These are phyloP conservation scores for Mycalesis mineus DNA, from an alignment of 2,888 invertebrate genomes.

Conservation along the genomic window DNA sequence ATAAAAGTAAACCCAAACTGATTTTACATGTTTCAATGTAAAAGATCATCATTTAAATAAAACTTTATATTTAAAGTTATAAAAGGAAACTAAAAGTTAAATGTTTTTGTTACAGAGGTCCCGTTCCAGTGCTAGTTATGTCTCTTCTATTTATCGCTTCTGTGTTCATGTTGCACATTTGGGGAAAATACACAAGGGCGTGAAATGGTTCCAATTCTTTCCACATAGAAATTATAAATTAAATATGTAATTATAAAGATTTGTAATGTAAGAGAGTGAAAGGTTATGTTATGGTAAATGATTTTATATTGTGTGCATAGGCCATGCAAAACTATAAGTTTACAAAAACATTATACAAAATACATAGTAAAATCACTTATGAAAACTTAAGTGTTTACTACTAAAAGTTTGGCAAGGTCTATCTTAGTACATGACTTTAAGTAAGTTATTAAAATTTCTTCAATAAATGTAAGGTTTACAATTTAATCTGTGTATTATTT, in stretches of 20 bases:
- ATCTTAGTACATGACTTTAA: slow-evolving; percentile 35
- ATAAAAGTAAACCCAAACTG: no score
- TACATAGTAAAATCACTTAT: background rate
- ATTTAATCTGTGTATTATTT: slow-evolving; percentile 18
- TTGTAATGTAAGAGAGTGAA: slow-evolving; percentile 26
- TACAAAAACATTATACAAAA: no score
- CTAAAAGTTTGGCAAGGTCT: background rate
- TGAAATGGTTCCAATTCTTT: slow-evolving; percentile 36
- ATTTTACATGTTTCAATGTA: no score
- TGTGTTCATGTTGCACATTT: slow-evolving; percentile 99
- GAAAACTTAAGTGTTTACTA: background rate
- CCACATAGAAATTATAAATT: slow-evolving; percentile 8
- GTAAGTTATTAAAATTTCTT: slow-evolving; percentile 52
- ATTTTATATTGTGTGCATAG: slow-evolving; percentile 26
- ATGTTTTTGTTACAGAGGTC: slow-evolving; percentile 86
- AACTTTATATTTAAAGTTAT: no score
- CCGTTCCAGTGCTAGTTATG: slow-evolving; percentile 99
- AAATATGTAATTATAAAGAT: slow-evolving; percentile 10
- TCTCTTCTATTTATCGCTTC: slow-evolving; percentile 99
- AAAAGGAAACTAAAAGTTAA: no score
- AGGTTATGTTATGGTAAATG: slow-evolving; percentile 30
- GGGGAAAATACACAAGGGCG: slow-evolving; percentile 98
- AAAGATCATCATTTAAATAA: no score
- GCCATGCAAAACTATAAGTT: background rate
- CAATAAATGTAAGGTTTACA: slow-evolving; percentile 43